Conservation (phyloP, 2,797 vertebrate species). For the Sebastes vulpes region DNA sequence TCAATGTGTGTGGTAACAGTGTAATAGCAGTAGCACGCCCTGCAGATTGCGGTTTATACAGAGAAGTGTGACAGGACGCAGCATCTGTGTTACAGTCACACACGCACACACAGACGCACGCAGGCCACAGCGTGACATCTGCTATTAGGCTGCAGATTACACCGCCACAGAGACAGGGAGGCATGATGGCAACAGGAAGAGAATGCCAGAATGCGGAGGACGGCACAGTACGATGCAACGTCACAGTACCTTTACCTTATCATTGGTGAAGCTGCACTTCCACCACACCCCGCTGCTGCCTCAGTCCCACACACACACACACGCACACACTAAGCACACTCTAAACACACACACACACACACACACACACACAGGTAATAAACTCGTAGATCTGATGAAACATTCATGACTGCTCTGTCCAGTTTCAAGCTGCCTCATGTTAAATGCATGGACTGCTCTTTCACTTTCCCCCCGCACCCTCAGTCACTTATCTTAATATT, state of each 20-base stretch:
- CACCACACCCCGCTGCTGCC: not conserved
- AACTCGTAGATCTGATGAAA: conserved; percentile 52
- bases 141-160: not conserved
- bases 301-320: not conserved
- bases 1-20: not conserved
- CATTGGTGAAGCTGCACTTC: not conserved
- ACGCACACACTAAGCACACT: not conserved
- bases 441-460: conserved; percentile 55
- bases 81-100: not conserved
- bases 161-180: not conserved
- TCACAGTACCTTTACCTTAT: not conserved
- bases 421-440: conserved; percentile 56
- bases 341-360: not conserved
- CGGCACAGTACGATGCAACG: not conserved
- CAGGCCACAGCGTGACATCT: not conserved
- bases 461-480: conserved; percentile 24
- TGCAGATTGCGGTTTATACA: not conserved
- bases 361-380: conserved; percentile 17
- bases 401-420: conserved; percentile 59
- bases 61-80: not conserved
- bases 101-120: not conserved
- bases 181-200: not conserved
- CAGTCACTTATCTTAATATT: conserved; percentile 13
- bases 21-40: not conserved
- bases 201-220: not conserved